phyloP scores from a whole-genome alignment of 2,888 invertebrate species.

The Gerris lacustris region DNA sequence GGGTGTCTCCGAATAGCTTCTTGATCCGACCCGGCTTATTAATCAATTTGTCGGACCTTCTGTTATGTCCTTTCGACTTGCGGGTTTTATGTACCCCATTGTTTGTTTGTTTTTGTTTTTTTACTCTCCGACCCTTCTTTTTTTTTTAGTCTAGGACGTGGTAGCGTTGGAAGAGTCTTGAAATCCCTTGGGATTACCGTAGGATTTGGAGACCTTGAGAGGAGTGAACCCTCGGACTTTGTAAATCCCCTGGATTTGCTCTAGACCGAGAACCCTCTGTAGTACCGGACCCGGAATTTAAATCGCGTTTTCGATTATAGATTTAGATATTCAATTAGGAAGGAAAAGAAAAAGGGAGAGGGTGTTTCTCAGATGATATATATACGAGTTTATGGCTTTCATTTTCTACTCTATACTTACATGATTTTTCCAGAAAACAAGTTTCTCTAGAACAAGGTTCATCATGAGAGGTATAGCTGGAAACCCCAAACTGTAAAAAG shows the following conservation, averaged over 20 bases:
- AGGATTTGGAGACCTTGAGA: not conserved
- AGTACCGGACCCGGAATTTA: not conserved
- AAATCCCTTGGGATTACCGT: not conserved
- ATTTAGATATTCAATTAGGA: constrained; percentile 15
- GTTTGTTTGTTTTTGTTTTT: not conserved
- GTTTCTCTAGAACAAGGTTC: too few relatives aligned
- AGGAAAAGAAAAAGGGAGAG: not conserved
- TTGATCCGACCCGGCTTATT: not conserved
- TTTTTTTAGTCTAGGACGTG: not conserved
- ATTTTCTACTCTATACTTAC: too few relatives aligned
- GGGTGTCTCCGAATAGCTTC: not conserved
- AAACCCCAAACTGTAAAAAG: too few relatives aligned
- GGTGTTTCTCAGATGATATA: not conserved
- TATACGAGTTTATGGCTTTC: too few relatives aligned
- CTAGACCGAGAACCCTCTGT: not conserved
- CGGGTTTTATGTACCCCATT: constrained; percentile 2
- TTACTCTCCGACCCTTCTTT: not conserved
- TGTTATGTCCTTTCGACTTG: not conserved
- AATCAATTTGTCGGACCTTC: not conserved
- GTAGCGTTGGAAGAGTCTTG: not conserved
- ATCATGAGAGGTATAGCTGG: too few relatives aligned
- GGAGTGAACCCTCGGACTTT: not conserved
- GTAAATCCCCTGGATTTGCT: not conserved
- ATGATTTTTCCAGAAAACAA: too few relatives aligned
- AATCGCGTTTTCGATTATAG: constrained; percentile 14